A percentile compares a stretch with the other conserved stretches of the same genome.
phyloP scores from a whole-genome alignment of 2,797 vertebrate genomes.

The Lithobates sylvaticus region DNA sequence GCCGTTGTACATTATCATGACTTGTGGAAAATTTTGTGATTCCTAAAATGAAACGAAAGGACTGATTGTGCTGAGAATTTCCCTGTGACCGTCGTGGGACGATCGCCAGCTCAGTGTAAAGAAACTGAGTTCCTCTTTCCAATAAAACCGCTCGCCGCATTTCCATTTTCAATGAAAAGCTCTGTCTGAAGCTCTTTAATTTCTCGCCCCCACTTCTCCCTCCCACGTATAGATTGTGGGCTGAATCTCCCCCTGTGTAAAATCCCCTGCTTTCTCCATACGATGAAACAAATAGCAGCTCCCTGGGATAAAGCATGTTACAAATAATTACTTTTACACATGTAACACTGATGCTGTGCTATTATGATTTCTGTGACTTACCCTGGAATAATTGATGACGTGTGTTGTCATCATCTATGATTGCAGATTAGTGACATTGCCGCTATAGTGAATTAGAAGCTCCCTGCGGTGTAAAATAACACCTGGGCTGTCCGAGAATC shows the following conservation, averaged over 20 bases:
- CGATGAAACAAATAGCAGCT: background rate
- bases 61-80: constrained; percentile 13
- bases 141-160: background rate
- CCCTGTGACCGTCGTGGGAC: constrained; percentile 28
- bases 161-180: constrained; percentile 11
- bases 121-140: constrained; percentile 49
- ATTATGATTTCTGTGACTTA: constrained; percentile 14
- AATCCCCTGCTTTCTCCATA: constrained; percentile 21
- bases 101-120: background rate
- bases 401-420: constrained; percentile 3
- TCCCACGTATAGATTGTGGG: constrained; percentile 11
- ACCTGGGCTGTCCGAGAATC: background rate
- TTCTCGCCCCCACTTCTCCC: constrained; percentile 27
- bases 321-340: constrained; percentile 12
- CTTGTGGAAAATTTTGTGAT: constrained; percentile 26
- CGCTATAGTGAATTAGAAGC: background rate
- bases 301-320: background rate
- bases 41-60: background rate
- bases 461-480: background rate
- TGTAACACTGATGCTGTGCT: constrained; percentile 6
- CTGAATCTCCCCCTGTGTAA: constrained; percentile 41
- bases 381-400: background rate
- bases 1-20: background rate
- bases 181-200: background rate
- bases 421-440: constrained; percentile 1